phyloP scores from a whole-genome alignment of 2,888 invertebrate species.

The Dolomedes plantarius region DNA sequence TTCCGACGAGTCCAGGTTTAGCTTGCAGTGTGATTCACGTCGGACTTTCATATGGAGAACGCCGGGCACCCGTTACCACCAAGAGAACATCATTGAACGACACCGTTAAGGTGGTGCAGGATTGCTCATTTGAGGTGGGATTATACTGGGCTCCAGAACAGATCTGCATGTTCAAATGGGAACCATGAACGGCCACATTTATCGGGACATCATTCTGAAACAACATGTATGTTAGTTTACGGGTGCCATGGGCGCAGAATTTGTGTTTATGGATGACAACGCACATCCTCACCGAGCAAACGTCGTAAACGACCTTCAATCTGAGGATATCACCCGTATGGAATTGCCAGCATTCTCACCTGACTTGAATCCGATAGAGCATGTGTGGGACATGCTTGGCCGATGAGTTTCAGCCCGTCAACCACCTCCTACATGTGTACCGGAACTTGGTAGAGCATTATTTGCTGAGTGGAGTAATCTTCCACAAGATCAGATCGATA shows the following conservation, averaged over 20 bases:
- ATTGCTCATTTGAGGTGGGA: constrained; percentile 20
- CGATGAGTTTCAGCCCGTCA: constrained; percentile 22
- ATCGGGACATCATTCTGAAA: constrained; percentile 13
- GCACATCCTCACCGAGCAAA: constrained; percentile 16
- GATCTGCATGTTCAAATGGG: constrained; percentile 24
- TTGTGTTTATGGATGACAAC: constrained; percentile 34
- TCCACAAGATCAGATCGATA: background rate
- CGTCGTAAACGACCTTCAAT: constrained; percentile 14
- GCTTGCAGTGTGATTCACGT: constrained; percentile 3
- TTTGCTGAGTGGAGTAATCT: constrained; percentile 4
- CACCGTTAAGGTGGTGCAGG: constrained; percentile 16
- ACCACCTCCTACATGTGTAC: background rate
- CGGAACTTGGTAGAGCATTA: constrained; percentile 16
- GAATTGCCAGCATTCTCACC: constrained; percentile 14
- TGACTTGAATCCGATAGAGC: background rate
- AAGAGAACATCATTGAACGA: constrained; percentile 11
- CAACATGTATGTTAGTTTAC: constrained; percentile 29
- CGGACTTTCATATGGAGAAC: constrained; percentile 10
- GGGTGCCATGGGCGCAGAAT: constrained; percentile 6
- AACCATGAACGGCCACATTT: constrained; percentile 4
- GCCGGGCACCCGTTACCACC: constrained; percentile 25
- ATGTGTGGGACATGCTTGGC: constrained; percentile 13
- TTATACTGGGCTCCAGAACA: constrained; percentile 11
- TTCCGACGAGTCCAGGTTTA: constrained; percentile 13
- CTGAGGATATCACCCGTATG: constrained; percentile 18